Evolutionary conservation across 2,888 invertebrate species (phyloP), one percentile per base, ranked within the genome.

Genomic region (Neoaliturus tenellus): DNA sequence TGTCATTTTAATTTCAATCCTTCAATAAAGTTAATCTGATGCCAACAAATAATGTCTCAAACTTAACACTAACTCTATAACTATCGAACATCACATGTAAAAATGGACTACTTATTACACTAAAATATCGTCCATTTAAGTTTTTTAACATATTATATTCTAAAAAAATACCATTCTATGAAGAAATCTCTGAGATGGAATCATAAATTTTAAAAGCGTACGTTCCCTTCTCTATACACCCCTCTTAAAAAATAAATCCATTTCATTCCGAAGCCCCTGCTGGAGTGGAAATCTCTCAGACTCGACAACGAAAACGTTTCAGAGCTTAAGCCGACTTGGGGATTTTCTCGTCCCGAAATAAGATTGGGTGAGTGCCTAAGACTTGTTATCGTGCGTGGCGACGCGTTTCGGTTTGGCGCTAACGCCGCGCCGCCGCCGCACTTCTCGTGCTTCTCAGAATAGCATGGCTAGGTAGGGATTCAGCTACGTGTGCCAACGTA

Each of bases 271-370:
- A 2, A 51, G 51, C 48, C 48, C 48, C 48, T 48, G 8, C 48
- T 10, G 14, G 48, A 17, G 48, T 48, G 10, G 10, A 51, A 10
- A 51, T 10, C 51, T 51, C 51, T 51, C 51, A 48, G 48, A 48
- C 48, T 23, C 51, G 23, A 71, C 71, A 71, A 12, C 35, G 71
- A 71, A 71, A 71, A 39, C 71, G 71, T 71, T 71, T 71, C 71
- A 39, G 5, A 39, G 44, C 33, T 33, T 44, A 75, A 48, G 75
- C 48, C 44, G 48, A 75, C 75, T 75, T 75, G 48, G 31, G 75
- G 48, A 75, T 75, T 75, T 75, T 48, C 75, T 17, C 20, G 48
- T 48, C 44, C 48, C 35, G 25, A 75, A 75, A 44, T 75, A 44
- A 25, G 48, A 75, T 75, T 75, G 75, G 75, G 44, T 12, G 44